Conservation (phyloP, 2,888 invertebrate species). For the Plutella xylostella region DNA sequence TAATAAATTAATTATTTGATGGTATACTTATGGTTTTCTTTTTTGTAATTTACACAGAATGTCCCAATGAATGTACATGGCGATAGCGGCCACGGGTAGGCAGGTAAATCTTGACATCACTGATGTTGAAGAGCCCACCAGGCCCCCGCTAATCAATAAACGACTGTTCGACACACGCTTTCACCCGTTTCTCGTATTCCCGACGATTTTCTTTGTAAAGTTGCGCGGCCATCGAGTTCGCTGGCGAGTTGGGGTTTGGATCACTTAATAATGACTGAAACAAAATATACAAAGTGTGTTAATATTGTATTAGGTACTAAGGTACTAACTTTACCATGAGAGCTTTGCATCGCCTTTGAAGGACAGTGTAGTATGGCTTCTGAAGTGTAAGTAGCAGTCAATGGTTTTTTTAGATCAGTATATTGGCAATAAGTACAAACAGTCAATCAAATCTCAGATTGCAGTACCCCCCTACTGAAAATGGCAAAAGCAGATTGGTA, state of each 20-base stretch:
- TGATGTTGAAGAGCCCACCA: slow-evolving; percentile 32
- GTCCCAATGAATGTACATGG: slow-evolving; percentile 55
- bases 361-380: too few relatives aligned
- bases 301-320: too few relatives aligned
- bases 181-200: slow-evolving; percentile 99
- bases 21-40: not conserved
- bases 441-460: too few relatives aligned
- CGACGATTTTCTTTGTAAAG: slow-evolving; percentile 99
- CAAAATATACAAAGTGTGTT: slow-evolving; percentile 24
- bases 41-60: slow-evolving; percentile 25
- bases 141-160: slow-evolving; percentile 87
- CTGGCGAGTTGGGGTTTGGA: slow-evolving; percentile 99
- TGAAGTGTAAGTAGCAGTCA: too few relatives aligned
- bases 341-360: too few relatives aligned
- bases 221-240: slow-evolving; percentile 99
- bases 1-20: not conserved
- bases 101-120: slow-evolving; percentile 22
- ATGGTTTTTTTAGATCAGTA: too few relatives aligned
- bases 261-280: slow-evolving; percentile 98
- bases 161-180: slow-evolving; percentile 99
- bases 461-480: too few relatives aligned
- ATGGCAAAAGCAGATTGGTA: too few relatives aligned
- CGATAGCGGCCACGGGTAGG: slow-evolving; percentile 30
- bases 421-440: too few relatives aligned
- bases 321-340: too few relatives aligned